A percentile compares a stretch with the other conserved stretches of the same genome.
phyloP scores from a whole-genome alignment of 1,140 invertebrate genomes.

The Caenorhabditis remanei region DNA sequence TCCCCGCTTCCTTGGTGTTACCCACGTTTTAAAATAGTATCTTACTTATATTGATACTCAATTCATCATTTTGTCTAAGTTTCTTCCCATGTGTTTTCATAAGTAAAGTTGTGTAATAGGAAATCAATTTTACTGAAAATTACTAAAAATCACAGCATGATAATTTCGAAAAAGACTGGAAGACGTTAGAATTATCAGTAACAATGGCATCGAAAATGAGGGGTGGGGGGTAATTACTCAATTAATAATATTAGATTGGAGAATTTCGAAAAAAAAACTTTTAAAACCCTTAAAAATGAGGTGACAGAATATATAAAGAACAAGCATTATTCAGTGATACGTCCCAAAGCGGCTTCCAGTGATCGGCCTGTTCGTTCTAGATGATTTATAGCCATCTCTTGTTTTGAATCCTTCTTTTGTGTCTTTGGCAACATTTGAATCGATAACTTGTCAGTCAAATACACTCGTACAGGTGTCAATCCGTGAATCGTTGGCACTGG shows the following conservation, averaged over 20 bases:
- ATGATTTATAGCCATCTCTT: neutral
- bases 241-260: neutral
- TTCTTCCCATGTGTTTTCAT: neutral
- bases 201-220: neutral
- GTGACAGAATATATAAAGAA: neutral
- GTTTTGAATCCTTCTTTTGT: neutral
- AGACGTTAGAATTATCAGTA: neutral
- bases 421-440: conserved; percentile 19
- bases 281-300: neutral
- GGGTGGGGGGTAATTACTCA: neutral
- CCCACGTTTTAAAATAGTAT: no score
- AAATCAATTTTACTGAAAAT: no score
- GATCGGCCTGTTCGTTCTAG: neutral
- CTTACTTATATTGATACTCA: neutral
- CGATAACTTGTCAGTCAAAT: neutral
- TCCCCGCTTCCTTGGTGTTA: neutral
- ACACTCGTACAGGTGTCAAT: neutral
- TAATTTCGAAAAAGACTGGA: neutral
- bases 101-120: no score
- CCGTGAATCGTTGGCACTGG: neutral
- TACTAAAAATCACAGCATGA: no score
- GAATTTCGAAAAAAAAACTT: neutral
- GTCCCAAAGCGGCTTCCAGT: neutral
- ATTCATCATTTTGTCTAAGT: neutral
- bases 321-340: neutral